phyloP scores from a whole-genome alignment of 2,113 vertebrate genomes.

The Corythornis vintsioides region DNA sequence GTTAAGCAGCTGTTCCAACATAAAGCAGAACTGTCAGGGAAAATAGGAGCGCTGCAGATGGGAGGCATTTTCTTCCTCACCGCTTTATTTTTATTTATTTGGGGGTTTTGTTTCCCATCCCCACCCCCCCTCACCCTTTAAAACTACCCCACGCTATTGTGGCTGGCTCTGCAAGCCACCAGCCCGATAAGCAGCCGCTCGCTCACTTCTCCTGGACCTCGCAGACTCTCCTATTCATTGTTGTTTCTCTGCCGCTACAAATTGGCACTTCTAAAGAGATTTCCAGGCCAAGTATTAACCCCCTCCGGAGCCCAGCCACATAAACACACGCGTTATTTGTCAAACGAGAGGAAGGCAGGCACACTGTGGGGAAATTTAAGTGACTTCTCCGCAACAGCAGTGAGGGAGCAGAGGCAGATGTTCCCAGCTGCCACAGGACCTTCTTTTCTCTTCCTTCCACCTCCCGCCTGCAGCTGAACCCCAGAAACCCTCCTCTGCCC shows the following conservation, averaged over 20 bases:
- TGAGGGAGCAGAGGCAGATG: not conserved
- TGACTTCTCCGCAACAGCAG: constrained; percentile 20
- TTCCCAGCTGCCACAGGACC: not conserved
- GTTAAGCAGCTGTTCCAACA: constrained; percentile 71
- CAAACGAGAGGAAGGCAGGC: constrained; percentile 31
- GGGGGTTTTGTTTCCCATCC: not conserved
- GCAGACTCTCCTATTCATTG: constrained; percentile 36
- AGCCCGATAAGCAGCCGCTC: constrained; percentile 38
- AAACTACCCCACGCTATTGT: not conserved
- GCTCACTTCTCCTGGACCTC: not conserved
- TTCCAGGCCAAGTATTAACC: constrained; percentile 68
- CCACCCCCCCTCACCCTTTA: constrained; percentile 26
- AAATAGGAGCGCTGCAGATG: constrained; percentile 45
- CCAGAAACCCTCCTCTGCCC: not conserved
- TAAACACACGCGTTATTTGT: constrained; percentile 55
- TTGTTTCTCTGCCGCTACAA: constrained; percentile 52
- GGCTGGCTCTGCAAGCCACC: constrained; percentile 25
- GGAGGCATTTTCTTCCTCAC: constrained; percentile 56
- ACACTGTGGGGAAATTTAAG: constrained; percentile 37
- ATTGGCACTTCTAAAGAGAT: constrained; percentile 66
- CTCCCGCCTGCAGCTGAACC: not conserved
- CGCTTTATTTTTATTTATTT: constrained; percentile 51
- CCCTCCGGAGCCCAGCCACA: constrained; percentile 58
- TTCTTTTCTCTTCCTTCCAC: not conserved
- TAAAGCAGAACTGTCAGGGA: constrained; percentile 58